phyloP scores from a whole-genome alignment of 2,113 vertebrate species.

The Mellivora capensis region DNA sequence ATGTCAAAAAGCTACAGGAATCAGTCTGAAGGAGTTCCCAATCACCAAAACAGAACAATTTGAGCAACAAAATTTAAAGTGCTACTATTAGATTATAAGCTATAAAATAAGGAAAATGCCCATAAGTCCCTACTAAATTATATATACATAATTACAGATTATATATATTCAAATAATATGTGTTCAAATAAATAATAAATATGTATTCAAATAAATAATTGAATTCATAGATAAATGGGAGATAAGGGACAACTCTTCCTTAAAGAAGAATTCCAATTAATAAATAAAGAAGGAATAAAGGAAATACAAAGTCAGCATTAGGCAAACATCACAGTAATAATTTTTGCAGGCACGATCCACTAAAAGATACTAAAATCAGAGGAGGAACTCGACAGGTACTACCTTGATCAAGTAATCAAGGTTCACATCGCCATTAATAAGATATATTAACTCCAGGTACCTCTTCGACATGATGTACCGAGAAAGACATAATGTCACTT shows the following conservation, averaged over 20 bases:
- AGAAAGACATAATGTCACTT: neutral
- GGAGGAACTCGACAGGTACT: neutral
- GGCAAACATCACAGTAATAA: neutral
- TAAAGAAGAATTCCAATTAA: neutral
- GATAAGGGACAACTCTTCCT: neutral
- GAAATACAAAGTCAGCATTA: neutral
- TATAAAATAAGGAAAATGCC: neutral
- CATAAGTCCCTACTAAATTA: neutral
- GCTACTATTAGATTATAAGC: neutral
- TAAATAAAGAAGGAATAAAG: neutral
- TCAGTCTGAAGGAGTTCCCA: neutral
- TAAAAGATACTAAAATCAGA: neutral
- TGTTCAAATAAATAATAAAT: neutral
- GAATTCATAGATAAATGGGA: neutral
- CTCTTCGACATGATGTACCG: neutral
- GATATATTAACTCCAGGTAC: neutral
- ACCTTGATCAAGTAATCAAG: neutral
- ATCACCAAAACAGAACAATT: neutral
- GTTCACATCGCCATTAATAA: neutral
- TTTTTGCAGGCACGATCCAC: neutral
- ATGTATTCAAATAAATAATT: neutral
- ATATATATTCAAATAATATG: neutral
- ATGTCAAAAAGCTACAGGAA: neutral
- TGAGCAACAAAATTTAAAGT: neutral
- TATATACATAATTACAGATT: neutral